Base-by-base conservation (phyloP, 1,140 invertebrate species). In the Philotrypesis tridentata region DNA sequence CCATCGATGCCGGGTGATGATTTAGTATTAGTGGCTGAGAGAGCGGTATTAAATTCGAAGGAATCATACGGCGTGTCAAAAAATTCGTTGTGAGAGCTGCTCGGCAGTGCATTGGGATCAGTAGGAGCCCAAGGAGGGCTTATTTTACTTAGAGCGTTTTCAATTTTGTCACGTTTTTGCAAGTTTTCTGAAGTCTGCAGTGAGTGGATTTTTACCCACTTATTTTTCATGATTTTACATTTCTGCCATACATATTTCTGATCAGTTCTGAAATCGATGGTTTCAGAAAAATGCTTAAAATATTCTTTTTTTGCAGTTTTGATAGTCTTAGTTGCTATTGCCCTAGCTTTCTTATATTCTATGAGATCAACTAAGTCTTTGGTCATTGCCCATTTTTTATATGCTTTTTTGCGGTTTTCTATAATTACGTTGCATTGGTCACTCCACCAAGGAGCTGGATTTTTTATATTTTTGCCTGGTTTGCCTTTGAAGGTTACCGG, bases 401-500 rank as follows among this genome's bases (percentile, higher is more conserved):
- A 82, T 21, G 48, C 37, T 2, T 68, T 76, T 65, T 17, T 79
- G 67, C 65, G 76, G 12, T 71, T 21, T 71, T 31, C 63, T 65
- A 76, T 81, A 23, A 73, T 9, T 78, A 40, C 67, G n/a, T 82
- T n/a, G 27, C 82, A 85, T 12, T 82, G 75, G 0, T 12, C 17
- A 14, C 83, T 78, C 78, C 84, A 84, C 84, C 81, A 84, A 2
- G 60, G 29, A 6, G 77, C 83, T 3, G 83, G 74, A 68, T 84
- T 80, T 37, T 25, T 27, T 1, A 37, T 9, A 23, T 3, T 63
- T 76, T 76, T 76, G 5, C 7, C 21, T 7, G 12, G 1, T 9
- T 7, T 40, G 8, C 12, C 1, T 40, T 7, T 11, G 9, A 5
- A 1, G 40, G 8, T 40, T 40, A 4, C n/a, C n/a, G 40, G 40